Evolutionary conservation across 1,140 invertebrate species (phyloP).

Genomic region (Hylaeus volcanicus): DNA sequence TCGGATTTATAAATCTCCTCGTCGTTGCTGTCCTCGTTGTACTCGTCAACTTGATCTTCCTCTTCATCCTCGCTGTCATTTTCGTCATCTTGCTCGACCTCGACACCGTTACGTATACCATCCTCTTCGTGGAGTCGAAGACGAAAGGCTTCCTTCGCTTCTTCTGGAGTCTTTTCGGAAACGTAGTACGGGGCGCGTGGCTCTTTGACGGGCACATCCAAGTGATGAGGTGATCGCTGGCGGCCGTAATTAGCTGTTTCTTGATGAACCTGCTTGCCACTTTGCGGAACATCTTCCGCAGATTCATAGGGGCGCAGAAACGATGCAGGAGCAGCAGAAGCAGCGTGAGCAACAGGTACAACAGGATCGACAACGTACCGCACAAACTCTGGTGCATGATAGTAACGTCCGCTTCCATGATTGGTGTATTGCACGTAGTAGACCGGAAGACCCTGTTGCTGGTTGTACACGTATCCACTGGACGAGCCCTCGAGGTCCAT

Average conservation of each 20-base stretch:
- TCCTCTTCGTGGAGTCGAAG: neutral
- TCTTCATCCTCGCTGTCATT: neutral
- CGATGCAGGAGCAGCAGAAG: conserved; percentile 37
- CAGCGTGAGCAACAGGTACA: conserved; percentile 65
- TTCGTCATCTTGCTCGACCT: neutral
- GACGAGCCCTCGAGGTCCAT: conserved; percentile 73
- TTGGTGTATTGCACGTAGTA: conserved; percentile 75
- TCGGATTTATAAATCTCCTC: conserved; percentile 3
- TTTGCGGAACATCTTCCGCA: conserved; percentile 9
- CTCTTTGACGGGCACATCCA: neutral
- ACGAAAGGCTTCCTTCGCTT: neutral
- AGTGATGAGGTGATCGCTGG: conserved; percentile 31
- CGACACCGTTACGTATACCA: neutral
- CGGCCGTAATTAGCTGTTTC: conserved; percentile 42
- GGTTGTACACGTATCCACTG: conserved; percentile 73
- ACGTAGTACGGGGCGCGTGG: conserved; percentile 51
- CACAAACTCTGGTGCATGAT: conserved; percentile 62
- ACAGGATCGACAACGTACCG: conserved; percentile 64
- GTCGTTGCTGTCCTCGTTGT: conserved; percentile 12
- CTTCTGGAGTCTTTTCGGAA: neutral
- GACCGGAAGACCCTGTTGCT: conserved; percentile 69
- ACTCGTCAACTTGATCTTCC: neutral
- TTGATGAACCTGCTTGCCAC: conserved; percentile 17
- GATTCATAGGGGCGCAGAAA: conserved; percentile 40
- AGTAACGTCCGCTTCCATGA: conserved; percentile 67